These are phyloP conservation scores for Nomada lathburiana DNA, from an alignment of 2,888 invertebrate genomes.

Conservation along the genomic window DNA sequence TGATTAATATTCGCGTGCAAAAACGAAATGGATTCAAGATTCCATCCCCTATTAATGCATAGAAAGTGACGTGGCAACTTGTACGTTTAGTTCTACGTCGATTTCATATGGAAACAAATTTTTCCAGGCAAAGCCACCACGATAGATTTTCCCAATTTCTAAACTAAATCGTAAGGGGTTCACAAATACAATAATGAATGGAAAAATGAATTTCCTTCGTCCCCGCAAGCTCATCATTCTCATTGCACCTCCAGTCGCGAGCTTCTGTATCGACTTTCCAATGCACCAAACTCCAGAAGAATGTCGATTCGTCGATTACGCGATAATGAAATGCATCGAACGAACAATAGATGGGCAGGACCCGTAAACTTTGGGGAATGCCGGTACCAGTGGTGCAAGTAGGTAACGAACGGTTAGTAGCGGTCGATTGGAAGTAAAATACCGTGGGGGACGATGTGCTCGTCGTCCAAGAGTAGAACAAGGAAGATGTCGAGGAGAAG, in stretches of 20 bases:
- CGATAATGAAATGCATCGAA: constrained; percentile 21
- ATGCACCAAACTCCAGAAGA: background rate
- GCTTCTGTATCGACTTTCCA: background rate
- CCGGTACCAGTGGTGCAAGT: background rate
- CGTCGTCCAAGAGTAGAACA: constrained; percentile 22
- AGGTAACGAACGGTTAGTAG: constrained; percentile 43
- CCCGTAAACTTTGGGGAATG: constrained; percentile 2
- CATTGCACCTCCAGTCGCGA: background rate
- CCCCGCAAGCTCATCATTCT: too few relatives aligned
- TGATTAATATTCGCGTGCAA: background rate
- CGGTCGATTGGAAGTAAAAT: constrained; percentile 57
- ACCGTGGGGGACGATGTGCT: constrained; percentile 61
- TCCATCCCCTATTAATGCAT: background rate
- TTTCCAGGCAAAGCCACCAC: too few relatives aligned
- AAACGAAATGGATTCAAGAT: too few relatives aligned
- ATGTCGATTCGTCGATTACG: background rate
- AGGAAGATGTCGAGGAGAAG: constrained; percentile 52
- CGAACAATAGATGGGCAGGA: background rate
- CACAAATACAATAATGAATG: too few relatives aligned
- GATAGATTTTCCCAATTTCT: too few relatives aligned
- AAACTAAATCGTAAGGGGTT: too few relatives aligned
- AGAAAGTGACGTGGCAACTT: background rate
- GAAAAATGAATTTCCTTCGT: too few relatives aligned
- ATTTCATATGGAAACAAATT: too few relatives aligned
- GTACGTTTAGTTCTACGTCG: too few relatives aligned